These are phyloP conservation scores for Anorthoa munda DNA, from an alignment of 2,888 invertebrate genomes.

Conservation along the genomic window DNA sequence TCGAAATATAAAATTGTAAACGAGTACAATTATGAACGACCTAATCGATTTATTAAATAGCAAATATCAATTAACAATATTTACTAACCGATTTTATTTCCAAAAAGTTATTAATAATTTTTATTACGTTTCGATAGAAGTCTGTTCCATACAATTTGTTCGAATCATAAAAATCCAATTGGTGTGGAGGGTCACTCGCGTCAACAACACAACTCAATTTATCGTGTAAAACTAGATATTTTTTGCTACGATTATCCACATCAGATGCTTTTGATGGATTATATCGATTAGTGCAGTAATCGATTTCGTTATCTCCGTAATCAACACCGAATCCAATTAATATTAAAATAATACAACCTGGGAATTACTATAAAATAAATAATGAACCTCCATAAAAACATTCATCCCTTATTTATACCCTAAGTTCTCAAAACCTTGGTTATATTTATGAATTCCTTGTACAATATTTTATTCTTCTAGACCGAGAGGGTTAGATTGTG, in stretches of 20 bases:
- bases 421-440: no score
- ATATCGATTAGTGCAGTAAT: slow-evolving; percentile 6
- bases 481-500: neutral
- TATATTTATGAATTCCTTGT: no score
- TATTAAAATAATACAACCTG: neutral
- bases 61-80: neutral
- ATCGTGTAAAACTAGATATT: slow-evolving; percentile 35
- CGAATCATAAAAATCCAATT: slow-evolving; percentile 56
- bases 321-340: neutral
- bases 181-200: slow-evolving; percentile 35
- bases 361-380: no score
- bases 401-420: no score
- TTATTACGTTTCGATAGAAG: slow-evolving; percentile 38
- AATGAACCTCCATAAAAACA: no score
- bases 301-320: slow-evolving; percentile 1
- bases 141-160: slow-evolving; percentile 45
- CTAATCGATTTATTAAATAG: neutral
- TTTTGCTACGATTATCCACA: slow-evolving; percentile 35
- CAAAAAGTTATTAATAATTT: slow-evolving; percentile 35
- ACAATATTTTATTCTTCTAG: no score
- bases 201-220: slow-evolving; percentile 47
- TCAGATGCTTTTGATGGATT: slow-evolving; percentile 26
- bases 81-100: neutral
- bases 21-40: no score
- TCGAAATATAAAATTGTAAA: neutral